Percentiles rank a stretch among this genome's conserved stretches.
These are phyloP conservation scores for Stichopus chloronotus DNA, from an alignment of 35 echinoderm and acorn worm species.

Conservation along the genomic window DNA sequence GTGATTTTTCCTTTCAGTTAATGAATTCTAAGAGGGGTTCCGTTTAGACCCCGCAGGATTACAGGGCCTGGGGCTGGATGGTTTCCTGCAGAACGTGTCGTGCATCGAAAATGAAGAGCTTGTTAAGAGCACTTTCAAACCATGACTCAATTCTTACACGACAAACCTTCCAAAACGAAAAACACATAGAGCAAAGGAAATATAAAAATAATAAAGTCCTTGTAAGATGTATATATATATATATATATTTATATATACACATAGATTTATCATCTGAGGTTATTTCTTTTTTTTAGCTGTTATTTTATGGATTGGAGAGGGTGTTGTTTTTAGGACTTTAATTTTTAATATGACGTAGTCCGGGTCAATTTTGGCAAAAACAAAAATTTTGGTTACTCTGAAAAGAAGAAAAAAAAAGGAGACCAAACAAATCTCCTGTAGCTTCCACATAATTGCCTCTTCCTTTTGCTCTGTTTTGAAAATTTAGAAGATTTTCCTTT, in stretches of 20 bases:
- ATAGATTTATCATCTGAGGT: not conserved
- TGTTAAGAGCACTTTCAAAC: constrained; percentile 28
- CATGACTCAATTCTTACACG: constrained; percentile 34
- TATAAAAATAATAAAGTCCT: not conserved
- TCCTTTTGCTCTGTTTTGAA: not conserved
- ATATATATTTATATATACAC: not conserved
- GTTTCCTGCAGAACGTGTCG: constrained; percentile 42
- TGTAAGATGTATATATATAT: not conserved
- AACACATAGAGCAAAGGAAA: not conserved
- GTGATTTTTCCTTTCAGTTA: constrained; percentile 23
- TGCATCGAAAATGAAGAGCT: constrained; percentile 32
- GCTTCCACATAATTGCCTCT: not conserved
- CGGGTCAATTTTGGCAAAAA: no score
- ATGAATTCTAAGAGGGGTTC: constrained; percentile 58
- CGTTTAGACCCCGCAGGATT: constrained; percentile 46
- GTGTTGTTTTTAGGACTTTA: no score
- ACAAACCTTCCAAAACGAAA: constrained; percentile 4
- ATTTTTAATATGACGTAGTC: no score
- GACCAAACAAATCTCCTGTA: no score
- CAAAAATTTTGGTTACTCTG: no score
- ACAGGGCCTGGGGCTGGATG: constrained; percentile 33
- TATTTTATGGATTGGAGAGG: not conserved
- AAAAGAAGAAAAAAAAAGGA: no score
- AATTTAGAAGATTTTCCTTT: not conserved
- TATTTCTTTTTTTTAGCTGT: not conserved